Evolutionary conservation across 2,113 vertebrate species (phyloP).

Genomic region (Syrmaticus mikado): DNA sequence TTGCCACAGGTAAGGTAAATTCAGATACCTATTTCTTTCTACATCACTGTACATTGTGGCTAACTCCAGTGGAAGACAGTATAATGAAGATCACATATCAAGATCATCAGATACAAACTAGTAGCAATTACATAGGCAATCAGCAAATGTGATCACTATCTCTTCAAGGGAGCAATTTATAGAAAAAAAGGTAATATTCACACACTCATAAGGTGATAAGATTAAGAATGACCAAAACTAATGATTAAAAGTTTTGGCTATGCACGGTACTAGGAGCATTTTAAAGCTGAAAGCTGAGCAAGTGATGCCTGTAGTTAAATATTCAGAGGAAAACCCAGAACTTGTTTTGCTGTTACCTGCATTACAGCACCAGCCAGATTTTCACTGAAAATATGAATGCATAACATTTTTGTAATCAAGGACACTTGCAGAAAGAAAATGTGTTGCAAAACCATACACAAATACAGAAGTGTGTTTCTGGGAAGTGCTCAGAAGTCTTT

Average conservation of each 20-base stretch:
- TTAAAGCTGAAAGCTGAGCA: neutral
- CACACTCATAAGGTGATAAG: neutral
- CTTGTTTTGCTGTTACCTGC: neutral
- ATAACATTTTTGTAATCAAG: neutral
- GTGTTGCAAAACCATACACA: neutral
- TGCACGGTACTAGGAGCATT: neutral
- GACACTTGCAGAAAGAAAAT: neutral
- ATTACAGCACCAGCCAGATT: neutral
- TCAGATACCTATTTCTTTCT: neutral
- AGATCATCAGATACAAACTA: neutral
- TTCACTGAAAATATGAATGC: neutral
- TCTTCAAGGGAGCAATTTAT: neutral
- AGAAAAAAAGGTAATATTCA: neutral
- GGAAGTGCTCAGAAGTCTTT: neutral
- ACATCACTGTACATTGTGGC: neutral
- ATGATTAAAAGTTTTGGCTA: neutral
- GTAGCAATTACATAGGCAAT: neutral
- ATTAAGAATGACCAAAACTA: neutral
- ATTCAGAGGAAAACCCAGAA: neutral
- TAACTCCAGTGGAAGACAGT: neutral
- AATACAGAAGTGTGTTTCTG: neutral
- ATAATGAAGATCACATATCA: constrained; percentile 15
- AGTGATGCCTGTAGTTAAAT: neutral
- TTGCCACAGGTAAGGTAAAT: neutral
- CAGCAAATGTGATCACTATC: neutral